phyloP scores from a whole-genome alignment of 2,797 vertebrate genomes.

The Ctenopoma multispine region DNA sequence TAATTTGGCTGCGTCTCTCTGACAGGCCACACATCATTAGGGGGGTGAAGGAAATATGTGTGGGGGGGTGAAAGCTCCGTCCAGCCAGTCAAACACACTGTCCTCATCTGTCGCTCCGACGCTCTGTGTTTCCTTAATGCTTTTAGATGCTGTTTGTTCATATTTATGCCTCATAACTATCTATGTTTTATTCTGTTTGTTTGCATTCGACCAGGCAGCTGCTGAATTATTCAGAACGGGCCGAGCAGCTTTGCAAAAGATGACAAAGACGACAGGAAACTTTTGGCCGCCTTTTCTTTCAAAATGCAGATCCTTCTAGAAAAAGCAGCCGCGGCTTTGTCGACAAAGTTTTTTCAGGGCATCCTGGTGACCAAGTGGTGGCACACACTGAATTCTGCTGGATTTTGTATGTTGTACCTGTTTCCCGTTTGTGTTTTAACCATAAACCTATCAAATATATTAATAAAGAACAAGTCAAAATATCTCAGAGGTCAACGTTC shows the following conservation, averaged over 20 bases:
- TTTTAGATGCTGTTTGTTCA: constrained; percentile 75
- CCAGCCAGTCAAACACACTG: constrained; percentile 64
- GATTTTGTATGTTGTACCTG: no score
- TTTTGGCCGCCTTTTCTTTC: constrained; percentile 39
- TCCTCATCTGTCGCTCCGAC: constrained; percentile 66
- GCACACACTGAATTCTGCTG: background rate
- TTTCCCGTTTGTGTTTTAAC: no score
- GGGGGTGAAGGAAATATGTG: constrained; percentile 13
- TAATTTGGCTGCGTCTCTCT: constrained; percentile 69
- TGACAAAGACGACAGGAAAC: constrained; percentile 63
- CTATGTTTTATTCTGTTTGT: constrained; percentile 77
- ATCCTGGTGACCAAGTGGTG: background rate
- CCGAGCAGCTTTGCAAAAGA: constrained; percentile 40
- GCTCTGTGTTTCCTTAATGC: constrained; percentile 54
- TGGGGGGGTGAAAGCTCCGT: constrained; percentile 22
- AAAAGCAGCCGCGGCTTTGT: constrained; percentile 2
- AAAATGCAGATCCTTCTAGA: constrained; percentile 28
- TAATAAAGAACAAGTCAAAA: no score
- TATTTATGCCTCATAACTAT: constrained; percentile 71
- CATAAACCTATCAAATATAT: no score
- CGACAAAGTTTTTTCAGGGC: background rate
- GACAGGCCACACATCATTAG: constrained; percentile 72
- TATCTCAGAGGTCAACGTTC: background rate
- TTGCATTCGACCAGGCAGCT: constrained; percentile 57
- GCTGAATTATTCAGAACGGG: constrained; percentile 73